Base-by-base conservation (phyloP, 1,140 invertebrate genomes). In the Heliconius melpomene region DNA sequence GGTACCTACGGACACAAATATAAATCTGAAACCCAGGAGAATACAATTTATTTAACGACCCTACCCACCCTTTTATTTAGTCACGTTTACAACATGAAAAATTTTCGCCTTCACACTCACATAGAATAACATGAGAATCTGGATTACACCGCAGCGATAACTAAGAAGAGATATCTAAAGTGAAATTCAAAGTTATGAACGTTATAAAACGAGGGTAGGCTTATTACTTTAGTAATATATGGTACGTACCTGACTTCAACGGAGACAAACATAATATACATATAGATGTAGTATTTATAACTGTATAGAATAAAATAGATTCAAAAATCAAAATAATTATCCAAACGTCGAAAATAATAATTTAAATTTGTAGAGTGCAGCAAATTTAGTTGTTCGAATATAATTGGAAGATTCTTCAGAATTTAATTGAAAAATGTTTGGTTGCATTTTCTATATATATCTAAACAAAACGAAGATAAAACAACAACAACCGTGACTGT, bases 21-120 rank as follows among this genome's bases (percentile, higher is more conserved):
- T 71, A 77, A 71, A 71, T 72, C 46, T 52, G 46, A 77, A 54
- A 72, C 40, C 16, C 36, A 72, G 20, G 71, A 72, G 76, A 32
- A 50, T 50, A 72, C 38, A 77, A 77, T 77, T 77, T 77, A 77
- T 77, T 77, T 32, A 77, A 77, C 76, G 70, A 54, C 26, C 76
- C 26, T 40, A 77, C 18, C 26, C 75, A 36, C 85, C 87, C 85
- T 87, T 89, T 91, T 89, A 88, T 90, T 90, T 87, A 89, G 88
- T 89, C 88, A 88, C 87, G 88, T 90, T 87, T 86, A 81, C 82
- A 84, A 88, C 85, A 89, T 89, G 86, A 87, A 88, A 84, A 85
- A 87, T 88, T 85, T 88, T 83, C 83, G 84, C 76, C 81, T 57
- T 79, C 74, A 81, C 52, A 76, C 32, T 71, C 60, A 66, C 72